Evolutionary conservation across 2,797 vertebrate genomes (phyloP).

Genomic region (Sebastes oblongus): DNA sequence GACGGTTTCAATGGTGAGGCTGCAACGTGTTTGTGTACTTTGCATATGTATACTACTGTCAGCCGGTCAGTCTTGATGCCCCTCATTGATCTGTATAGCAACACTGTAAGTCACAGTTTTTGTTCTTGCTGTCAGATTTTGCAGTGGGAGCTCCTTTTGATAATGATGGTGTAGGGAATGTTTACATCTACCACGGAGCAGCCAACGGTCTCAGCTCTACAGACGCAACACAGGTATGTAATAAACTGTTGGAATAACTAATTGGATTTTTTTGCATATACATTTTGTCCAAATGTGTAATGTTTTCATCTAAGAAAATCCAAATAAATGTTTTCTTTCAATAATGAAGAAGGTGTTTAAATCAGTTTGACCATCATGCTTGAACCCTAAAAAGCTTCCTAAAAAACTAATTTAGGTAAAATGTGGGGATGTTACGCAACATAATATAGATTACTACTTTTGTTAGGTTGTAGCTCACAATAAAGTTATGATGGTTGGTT

Average conservation of each 20-base stretch:
- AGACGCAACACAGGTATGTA: slow-evolving; percentile 85
- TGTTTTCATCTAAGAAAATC: background rate
- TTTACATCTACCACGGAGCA: slow-evolving; percentile 92
- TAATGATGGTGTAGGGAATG: slow-evolving; percentile 79
- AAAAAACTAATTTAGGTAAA: background rate
- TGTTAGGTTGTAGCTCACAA: background rate
- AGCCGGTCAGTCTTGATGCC: background rate
- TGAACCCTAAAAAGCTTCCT: background rate
- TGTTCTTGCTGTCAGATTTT: slow-evolving; percentile 86
- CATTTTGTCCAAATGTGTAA: background rate
- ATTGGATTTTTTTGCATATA: background rate
- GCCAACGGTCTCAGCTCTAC: slow-evolving; percentile 75
- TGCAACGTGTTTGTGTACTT: background rate
- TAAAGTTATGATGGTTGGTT: background rate
- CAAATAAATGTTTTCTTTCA: background rate
- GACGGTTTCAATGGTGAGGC: slow-evolving; percentile 89
- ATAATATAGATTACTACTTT: background rate
- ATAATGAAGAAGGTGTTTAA: background rate
- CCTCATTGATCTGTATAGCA: background rate
- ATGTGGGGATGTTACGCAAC: background rate
- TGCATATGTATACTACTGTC: background rate
- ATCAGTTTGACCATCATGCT: background rate
- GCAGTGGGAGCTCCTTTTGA: slow-evolving; percentile 94
- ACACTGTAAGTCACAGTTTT: background rate
- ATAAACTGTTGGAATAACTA: background rate